These are phyloP conservation scores for Heliocidaris erythrogramma DNA, from an alignment of 35 echinoderm and acorn worm genomes.

Conservation along the genomic window DNA sequence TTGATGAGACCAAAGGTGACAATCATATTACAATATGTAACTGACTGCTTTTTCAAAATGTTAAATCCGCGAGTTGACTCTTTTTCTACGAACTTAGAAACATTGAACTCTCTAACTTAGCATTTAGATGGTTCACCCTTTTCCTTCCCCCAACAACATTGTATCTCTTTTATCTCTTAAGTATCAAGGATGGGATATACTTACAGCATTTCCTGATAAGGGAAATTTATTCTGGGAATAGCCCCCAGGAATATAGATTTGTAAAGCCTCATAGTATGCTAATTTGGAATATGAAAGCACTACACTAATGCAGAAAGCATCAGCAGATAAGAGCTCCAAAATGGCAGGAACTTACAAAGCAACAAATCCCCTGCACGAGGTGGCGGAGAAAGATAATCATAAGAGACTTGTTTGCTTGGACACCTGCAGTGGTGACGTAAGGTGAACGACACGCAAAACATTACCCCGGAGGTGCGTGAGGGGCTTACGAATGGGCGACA, in stretches of 20 bases:
- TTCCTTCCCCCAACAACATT: background rate
- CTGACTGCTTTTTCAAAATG: background rate
- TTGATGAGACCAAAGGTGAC: background rate
- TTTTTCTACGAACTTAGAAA: background rate
- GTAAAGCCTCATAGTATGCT: background rate
- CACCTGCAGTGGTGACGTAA: background rate
- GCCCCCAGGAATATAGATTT: background rate
- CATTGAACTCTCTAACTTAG: background rate
- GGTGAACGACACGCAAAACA: conserved; percentile 15
- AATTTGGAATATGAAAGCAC: background rate
- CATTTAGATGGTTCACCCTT: background rate
- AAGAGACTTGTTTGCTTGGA: background rate
- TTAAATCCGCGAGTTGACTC: background rate
- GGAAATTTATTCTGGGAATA: background rate
- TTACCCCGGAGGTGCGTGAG: background rate
- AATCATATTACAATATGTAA: background rate
- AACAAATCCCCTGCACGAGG: background rate
- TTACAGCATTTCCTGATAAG: background rate
- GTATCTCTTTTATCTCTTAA: background rate
- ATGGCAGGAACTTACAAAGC: background rate
- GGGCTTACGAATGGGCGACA: background rate
- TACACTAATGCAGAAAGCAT: background rate
- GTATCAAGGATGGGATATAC: background rate
- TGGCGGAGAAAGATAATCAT: background rate
- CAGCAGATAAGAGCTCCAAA: background rate